Base-by-base conservation (phyloP, 2,113 vertebrate genomes). In the Cryptomyrus ogoouensis region DNA sequence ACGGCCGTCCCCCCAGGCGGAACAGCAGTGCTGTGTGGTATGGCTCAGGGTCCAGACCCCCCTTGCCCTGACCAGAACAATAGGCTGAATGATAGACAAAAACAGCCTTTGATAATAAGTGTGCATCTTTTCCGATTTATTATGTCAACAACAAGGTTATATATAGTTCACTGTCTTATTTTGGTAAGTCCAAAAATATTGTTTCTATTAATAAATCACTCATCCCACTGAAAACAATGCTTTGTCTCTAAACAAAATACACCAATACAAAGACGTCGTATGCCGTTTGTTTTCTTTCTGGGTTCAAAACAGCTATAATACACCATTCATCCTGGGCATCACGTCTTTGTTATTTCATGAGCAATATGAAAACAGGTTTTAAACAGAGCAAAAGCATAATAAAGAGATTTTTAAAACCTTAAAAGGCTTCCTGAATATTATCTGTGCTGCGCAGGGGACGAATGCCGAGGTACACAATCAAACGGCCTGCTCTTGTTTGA, bases 211-310 rank as follows among this genome's bases (percentile, higher is more conserved):
- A 91, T 90, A 90, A 62, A 90, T 89, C 15, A 86, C 88, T 89
- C 62, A 56, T 87, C 83, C 88, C 58, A 83, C 74, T 88, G 44
- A 47, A 31, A 90, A 91, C 62, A 90, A 91, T 90, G 85, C 27
- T 44, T 88, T 85, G 89, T 90, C 91, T 92, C 90, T 89, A 91
- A 58, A 90, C 90, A 91, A 90, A 90, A 91, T 90, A 70, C 66
- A 80, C 92, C 90, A 90, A 91, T 90, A 92, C 90, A 94, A 86
- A 74, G 90, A 92, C 90, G 88, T 93, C 91, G 91, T 95, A 93
- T 91, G 13, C 17, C 92, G 91, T 94, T 94, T 92, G 92, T 93
- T 96, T 74, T 96, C 91, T 92, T 91, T 74, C 70, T 77, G 92
- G 92, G 91, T 90, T 93, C 94, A 94, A 95, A 95, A 92, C 90